A percentile compares a stretch with the other conserved stretches of the same genome.
Conservation (phyloP, 1,140 invertebrate species). For the Mercenaria mercenaria region DNA sequence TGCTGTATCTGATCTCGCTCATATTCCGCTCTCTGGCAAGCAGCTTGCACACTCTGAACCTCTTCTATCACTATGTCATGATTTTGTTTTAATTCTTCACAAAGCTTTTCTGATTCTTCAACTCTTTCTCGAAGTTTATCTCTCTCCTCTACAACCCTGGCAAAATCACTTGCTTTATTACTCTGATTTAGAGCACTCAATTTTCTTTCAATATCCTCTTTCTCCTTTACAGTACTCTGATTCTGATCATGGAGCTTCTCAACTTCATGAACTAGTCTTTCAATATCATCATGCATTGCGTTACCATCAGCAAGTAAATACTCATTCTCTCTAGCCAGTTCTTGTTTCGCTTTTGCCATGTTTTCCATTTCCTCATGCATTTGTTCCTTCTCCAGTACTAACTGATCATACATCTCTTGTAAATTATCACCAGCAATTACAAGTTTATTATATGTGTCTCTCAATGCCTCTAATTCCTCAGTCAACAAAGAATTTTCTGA, state of each 20-base stretch:
- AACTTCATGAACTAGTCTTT: slow-evolving; percentile 80
- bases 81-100: slow-evolving; percentile 76
- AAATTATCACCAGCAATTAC: slow-evolving; percentile 82
- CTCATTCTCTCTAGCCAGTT: slow-evolving; percentile 80
- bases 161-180: slow-evolving; percentile 79
- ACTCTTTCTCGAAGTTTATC: slow-evolving; percentile 72
- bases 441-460: slow-evolving; percentile 79
- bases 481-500: slow-evolving; percentile 56
- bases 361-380: slow-evolving; percentile 72
- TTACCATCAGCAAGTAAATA: slow-evolving; percentile 80
- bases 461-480: slow-evolving; percentile 74
- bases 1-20: slow-evolving; percentile 76
- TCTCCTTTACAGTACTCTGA: slow-evolving; percentile 72
- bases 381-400: slow-evolving; percentile 76
- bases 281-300: slow-evolving; percentile 80
- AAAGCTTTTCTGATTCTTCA: slow-evolving; percentile 70
- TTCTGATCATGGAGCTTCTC: slow-evolving; percentile 80
- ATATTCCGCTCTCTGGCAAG: slow-evolving; percentile 60
- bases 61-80: slow-evolving; percentile 81
- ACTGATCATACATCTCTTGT: slow-evolving; percentile 81
- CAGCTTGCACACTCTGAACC: slow-evolving; percentile 80
- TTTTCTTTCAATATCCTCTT: slow-evolving; percentile 77
- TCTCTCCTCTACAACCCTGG: slow-evolving; percentile 78
- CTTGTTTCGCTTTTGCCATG: slow-evolving; percentile 67
- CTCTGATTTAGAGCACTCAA: slow-evolving; percentile 71